These are phyloP conservation scores for Chrysomela aeneicollis DNA, from an alignment of 2,888 invertebrate species.

Conservation along the genomic window DNA sequence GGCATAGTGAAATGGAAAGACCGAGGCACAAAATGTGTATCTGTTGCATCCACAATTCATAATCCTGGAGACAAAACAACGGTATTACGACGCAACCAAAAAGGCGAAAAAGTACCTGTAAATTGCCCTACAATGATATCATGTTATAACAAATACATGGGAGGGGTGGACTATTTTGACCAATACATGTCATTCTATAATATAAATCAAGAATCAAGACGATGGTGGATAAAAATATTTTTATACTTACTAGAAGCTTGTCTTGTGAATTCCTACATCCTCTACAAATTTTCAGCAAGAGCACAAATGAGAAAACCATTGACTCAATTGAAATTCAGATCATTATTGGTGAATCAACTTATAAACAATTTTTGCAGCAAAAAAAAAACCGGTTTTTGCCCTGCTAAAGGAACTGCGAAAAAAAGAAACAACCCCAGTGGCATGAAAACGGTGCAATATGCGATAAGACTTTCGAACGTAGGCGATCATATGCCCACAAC, in stretches of 20 bases:
- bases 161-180: slow-evolving; percentile 5
- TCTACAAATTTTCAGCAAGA: slow-evolving; percentile 1
- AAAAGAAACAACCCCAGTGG: not conserved
- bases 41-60: slow-evolving; percentile 29
- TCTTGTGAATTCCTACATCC: slow-evolving; percentile 18
- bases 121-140: slow-evolving; percentile 24
- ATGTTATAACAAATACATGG: slow-evolving; percentile 25
- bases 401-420: not conserved
- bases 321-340: slow-evolving; percentile 6
- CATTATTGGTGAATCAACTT: slow-evolving; percentile 3
- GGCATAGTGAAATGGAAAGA: slow-evolving; percentile 25
- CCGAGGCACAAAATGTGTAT: slow-evolving; percentile 26
- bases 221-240: slow-evolving; percentile 21
- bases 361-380: not conserved
- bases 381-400: not conserved
- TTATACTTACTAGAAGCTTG: slow-evolving; percentile 17
- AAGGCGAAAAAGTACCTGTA: slow-evolving; percentile 23
- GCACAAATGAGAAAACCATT: slow-evolving; percentile 6
- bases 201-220: slow-evolving; percentile 14
- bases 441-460: not conserved
- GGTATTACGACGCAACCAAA: slow-evolving; percentile 18
- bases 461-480: not conserved
- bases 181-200: slow-evolving; percentile 15
- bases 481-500: too few species aligned
- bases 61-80: slow-evolving; percentile 18